phyloP scores from a whole-genome alignment of 64 coral and sea anemone species.

The Dendronephthya gigantea region DNA sequence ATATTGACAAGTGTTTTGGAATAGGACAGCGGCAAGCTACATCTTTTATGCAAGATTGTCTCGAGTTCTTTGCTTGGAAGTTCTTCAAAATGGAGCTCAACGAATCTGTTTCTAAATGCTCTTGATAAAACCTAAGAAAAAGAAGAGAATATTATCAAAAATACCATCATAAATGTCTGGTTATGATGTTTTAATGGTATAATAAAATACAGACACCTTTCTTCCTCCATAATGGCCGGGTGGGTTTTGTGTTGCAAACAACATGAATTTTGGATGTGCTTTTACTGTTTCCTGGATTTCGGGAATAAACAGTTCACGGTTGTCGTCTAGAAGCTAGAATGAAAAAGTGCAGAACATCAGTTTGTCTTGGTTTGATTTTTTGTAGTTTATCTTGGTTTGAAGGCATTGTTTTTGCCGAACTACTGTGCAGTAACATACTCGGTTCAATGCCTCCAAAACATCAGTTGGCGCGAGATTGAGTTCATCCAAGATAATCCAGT shows the following conservation, averaged over 20 bases:
- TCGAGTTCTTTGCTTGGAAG: constrained; percentile 82
- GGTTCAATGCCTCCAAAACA: constrained; percentile 85
- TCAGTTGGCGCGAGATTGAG: constrained; percentile 85
- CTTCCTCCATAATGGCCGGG: constrained; percentile 94
- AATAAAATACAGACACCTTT: constrained; percentile 41
- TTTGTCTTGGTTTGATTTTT: too few species aligned
- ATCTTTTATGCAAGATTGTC: constrained; percentile 70
- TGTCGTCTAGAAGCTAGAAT: constrained; percentile 84
- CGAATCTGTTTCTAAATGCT: constrained; percentile 92
- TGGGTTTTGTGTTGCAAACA: constrained; percentile 95
- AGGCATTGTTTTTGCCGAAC: too few species aligned
- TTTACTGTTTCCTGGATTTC: constrained; percentile 87
- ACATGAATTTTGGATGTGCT: constrained; percentile 93
- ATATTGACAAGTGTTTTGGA: constrained; percentile 85
- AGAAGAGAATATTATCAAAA: neutral
- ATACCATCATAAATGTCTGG: neutral
- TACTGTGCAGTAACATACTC: too few species aligned
- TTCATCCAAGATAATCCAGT: constrained; percentile 98
- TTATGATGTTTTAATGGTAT: too few species aligned
- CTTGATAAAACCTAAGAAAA: constrained; percentile 62
- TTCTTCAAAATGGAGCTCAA: constrained; percentile 98
- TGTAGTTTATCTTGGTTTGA: too few species aligned
- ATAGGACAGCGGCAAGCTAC: constrained; percentile 72
- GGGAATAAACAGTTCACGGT: constrained; percentile 88
- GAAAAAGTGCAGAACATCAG: too few species aligned